These are phyloP conservation scores for Glaucidium brasilianum DNA, from an alignment of 2,113 vertebrate genomes.

Conservation along the genomic window DNA sequence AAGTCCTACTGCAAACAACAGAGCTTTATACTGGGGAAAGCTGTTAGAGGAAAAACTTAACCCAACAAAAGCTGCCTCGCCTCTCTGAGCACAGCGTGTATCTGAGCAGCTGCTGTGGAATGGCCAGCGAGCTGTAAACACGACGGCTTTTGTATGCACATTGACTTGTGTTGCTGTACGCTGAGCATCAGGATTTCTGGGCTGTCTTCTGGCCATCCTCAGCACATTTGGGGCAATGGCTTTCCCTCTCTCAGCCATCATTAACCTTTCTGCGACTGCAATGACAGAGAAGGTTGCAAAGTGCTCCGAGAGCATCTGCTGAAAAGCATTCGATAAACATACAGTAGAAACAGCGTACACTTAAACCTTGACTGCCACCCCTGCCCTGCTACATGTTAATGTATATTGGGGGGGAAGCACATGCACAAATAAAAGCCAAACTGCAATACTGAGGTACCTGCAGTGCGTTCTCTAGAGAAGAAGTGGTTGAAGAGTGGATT, in stretches of 20 bases:
- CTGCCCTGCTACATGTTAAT: not conserved
- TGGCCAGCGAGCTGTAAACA: rapidly evolving
- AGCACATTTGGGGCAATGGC: rapidly evolving
- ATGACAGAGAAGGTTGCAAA: not conserved
- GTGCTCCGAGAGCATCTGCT: not conserved
- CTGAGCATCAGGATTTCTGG: not conserved
- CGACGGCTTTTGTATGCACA: rapidly evolving
- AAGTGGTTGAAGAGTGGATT: not conserved
- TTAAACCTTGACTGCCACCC: not conserved
- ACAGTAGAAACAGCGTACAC: not conserved
- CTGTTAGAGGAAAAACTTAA: not conserved
- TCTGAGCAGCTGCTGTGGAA: not conserved
- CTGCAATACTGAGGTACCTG: not conserved
- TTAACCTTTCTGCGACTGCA: not conserved
- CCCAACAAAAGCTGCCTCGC: not conserved
- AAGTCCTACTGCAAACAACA: not conserved
- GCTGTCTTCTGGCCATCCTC: not conserved
- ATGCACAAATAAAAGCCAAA: not conserved
- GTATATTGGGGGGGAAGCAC: not conserved
- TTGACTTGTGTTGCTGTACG: not conserved
- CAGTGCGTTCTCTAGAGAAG: not conserved
- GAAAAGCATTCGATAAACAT: not conserved
- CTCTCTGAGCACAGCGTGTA: not conserved
- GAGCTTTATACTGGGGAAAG: not conserved
- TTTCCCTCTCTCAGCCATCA: not conserved